Base-by-base conservation (phyloP, 37 sponge, comb jelly and placozoan species). In the Oopsacas minuta region DNA sequence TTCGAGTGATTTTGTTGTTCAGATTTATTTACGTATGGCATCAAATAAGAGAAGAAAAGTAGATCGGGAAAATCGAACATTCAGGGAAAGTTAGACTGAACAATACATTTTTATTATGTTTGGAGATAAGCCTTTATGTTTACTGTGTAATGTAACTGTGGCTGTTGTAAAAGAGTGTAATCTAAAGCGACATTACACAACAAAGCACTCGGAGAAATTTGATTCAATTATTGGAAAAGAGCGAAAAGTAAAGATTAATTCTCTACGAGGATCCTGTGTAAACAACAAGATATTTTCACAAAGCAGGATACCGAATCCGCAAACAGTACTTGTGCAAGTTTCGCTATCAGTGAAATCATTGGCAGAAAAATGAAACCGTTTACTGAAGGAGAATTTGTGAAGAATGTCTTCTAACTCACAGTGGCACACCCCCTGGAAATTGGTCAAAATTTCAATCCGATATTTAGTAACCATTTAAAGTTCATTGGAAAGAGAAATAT, bases 91-190 rank as follows among this genome's bases (percentile, higher is more conserved):
- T 61, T 61, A 34, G 30, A 61, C 75, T 10, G 75, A 61, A n/a
- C 75, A 61, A n/a, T 61, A 61, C 30, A 32, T 61, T 61, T 61
- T 61, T 61, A 61, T 61, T n/a, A 61, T 61, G 75, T n/a, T 32
- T 10, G 75, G 30, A 61, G 30, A 61, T 25, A 25, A 25, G 22
- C 75, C 75, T n/a, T 25, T n/a, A 10, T 61, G 75, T n/a, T n/a
- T 61, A 25, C 28, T 61, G 28, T 61, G 75, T 12, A n/a, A 10
- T 61, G 75, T 12, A 61, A 32, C 75, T 61, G 28, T 61, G 20
- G 7, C 75, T 12, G 75, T 61, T 32, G 30, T 61, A 61, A 61
- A 61, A 61, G 75, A 61, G 75, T 61, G 28, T 34, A 61, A 61
- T 61, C 28, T 61, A n/a, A 61, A 61, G 75, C 75, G 75, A 12